Percentiles rank a stretch among this genome's conserved stretches.
Evolutionary conservation across 1,140 invertebrate genomes (phyloP).

Genomic region (Cyrtorhinus lividipennis): DNA sequence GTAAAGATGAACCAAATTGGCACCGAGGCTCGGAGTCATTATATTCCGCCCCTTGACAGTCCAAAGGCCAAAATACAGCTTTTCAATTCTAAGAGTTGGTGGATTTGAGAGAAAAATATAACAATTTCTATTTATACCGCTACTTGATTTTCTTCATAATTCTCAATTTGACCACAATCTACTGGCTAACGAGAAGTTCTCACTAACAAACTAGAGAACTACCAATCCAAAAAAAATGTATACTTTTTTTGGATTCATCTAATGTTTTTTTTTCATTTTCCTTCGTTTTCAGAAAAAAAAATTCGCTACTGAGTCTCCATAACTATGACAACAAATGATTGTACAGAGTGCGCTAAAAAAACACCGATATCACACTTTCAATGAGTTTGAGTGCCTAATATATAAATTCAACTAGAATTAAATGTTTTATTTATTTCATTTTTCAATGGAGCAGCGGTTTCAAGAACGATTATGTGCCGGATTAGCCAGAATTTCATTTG

Average conservation of each 20-base stretch:
- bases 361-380: constrained; percentile 1
- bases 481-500: neutral
- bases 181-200: neutral
- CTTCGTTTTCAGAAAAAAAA: neutral
- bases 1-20: no score
- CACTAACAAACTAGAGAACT: neutral
- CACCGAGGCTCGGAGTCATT: no score
- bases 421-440: no score
- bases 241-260: neutral
- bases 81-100: neutral
- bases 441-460: neutral
- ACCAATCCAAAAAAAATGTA: neutral
- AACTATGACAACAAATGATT: neutral
- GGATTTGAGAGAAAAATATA: neutral
- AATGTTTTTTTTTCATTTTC: neutral
- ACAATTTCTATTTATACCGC: neutral
- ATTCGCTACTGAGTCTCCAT: no score
- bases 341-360: constrained; percentile 1
- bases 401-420: no score
- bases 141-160: neutral
- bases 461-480: neutral
- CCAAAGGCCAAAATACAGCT: no score
- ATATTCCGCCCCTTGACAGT: no score
- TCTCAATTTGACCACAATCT: neutral
- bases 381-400: neutral